Evolutionary conservation across 2,888 invertebrate genomes (phyloP).

Genomic region (Coelogynopora nodosa): DNA sequence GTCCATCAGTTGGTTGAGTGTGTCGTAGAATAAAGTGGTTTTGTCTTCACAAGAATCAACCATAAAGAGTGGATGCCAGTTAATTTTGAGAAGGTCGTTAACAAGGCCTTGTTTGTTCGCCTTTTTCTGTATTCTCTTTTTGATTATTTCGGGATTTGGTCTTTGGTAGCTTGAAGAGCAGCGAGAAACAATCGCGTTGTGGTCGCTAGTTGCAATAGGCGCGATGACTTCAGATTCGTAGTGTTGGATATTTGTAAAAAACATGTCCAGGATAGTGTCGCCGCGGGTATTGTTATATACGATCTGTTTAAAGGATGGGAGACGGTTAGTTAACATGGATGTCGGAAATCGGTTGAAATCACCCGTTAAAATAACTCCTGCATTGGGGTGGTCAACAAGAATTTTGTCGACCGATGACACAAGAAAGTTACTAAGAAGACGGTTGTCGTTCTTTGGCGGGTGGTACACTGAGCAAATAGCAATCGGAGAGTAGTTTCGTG

Average conservation of each 20-base stretch:
- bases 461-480: not conserved
- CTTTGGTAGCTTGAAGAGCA: constrained; percentile 12
- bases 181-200: constrained; percentile 10
- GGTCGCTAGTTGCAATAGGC: constrained; percentile 13
- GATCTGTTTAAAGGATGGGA: not conserved
- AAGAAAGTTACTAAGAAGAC: not conserved
- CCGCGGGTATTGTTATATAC: not conserved
- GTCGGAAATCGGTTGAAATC: not conserved
- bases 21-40: constrained; percentile 6
- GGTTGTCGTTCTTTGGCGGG: not conserved
- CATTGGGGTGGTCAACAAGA: not conserved
- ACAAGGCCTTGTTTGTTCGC: constrained; percentile 16
- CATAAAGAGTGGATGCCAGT: not conserved
- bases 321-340: not conserved
- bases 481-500: constrained; percentile 16
- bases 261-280: constrained; percentile 2
- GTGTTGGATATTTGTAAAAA: constrained; percentile 8
- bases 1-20: constrained; percentile 13
- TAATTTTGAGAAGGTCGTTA: not conserved
- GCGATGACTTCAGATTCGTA: constrained; percentile 18
- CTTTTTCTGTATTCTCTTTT: not conserved
- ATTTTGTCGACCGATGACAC: not conserved
- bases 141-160: not conserved
- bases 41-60: constrained; percentile 11
- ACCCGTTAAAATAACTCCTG: not conserved